phyloP scores from a whole-genome alignment of 37 sponge, comb jelly and placozoan species.

The Spongilla lacustris region DNA sequence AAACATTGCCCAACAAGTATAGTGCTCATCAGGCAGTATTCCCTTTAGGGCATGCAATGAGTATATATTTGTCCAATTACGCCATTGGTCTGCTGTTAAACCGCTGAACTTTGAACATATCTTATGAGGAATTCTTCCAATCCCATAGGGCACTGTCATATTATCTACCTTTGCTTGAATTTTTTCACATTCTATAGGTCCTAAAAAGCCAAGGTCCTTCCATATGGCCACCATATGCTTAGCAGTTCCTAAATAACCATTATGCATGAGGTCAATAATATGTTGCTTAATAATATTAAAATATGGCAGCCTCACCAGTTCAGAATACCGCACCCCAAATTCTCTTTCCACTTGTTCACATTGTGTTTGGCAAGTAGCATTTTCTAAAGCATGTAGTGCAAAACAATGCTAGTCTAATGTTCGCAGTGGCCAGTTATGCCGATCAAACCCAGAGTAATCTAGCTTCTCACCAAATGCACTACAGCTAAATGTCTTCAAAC shows the following conservation, averaged over 20 bases:
- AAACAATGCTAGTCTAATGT: neutral
- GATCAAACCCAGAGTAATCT: slow-evolving; percentile 45
- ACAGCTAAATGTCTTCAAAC: slow-evolving; percentile 26
- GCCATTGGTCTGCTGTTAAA: slow-evolving; percentile 78
- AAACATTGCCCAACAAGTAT: slow-evolving; percentile 58
- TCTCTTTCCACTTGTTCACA: slow-evolving; percentile 19
- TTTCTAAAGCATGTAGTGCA: neutral
- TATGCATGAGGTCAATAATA: slow-evolving; percentile 78
- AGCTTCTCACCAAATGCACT: neutral
- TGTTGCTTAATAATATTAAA: slow-evolving; percentile 47
- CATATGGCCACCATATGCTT: slow-evolving; percentile 39
- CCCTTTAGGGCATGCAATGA: slow-evolving; percentile 27
- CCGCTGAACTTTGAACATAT: slow-evolving; percentile 40
- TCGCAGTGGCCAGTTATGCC: slow-evolving; percentile 4
- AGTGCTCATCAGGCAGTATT: slow-evolving; percentile 36
- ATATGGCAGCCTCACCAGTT: slow-evolving; percentile 54
- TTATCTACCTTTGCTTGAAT: slow-evolving; percentile 29
- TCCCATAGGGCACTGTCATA: slow-evolving; percentile 14
- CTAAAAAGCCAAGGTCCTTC: slow-evolving; percentile 6
- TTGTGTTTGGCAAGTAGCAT: slow-evolving; percentile 9
- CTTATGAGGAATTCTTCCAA: slow-evolving; percentile 53
- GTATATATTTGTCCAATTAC: slow-evolving; percentile 51
- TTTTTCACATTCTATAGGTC: neutral
- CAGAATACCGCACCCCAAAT: slow-evolving; percentile 41
- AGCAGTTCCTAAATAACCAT: slow-evolving; percentile 61